Evolutionary conservation across 1,140 invertebrate species (phyloP), one percentile per base, ranked within the genome.

Genomic region (Euwallacea similis): DNA sequence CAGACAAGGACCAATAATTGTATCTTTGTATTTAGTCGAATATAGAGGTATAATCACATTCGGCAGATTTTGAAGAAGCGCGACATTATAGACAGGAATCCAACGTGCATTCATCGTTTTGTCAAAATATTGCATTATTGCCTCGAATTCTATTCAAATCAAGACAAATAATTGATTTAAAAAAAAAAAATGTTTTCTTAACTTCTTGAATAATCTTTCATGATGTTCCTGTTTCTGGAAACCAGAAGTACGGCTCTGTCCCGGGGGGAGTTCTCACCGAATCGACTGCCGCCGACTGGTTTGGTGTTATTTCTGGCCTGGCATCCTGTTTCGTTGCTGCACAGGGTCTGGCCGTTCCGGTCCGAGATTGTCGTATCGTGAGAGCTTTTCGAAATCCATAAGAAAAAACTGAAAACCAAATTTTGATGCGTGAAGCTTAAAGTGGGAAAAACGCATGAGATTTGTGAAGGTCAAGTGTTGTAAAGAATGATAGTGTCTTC

Each of bases 261-360:
- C 15, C 10, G 16, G 16, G 16, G 54, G 54, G 54, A 56, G 54
- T 56, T 56, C 54, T 56, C 16, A 56, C 16, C 2, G 16, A 56
- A 56, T 56, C 54, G 54, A 56, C 54, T 56, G 54, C 54, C 54
- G 54, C 54, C 54, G 54, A 56, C 54, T 56, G 54, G 54, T 56
- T 56, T 56, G 54, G 15, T 56, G 54, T 56, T 56, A 56, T 56
- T 56, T 56, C 54, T 56, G 54, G 54, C 9, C 54, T 8, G 16
- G 54, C 54, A 56, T 56, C 54, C 46, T 47, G 46, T 56, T 56
- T 56, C 54, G 54, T 56, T 15, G 54, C 9, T 13, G 46, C n/a
- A 47, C 46, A 47, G 46, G 46, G 11, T 56, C n/a, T 56, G 54
- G 11, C 54, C 54, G 11, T 56, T 56, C 15, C 54, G 54, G 54